Percentiles rank a stretch among this genome's conserved stretches.
Conservation (phyloP, 30 jellyfish, hydroid and myxozoan genomes). For the Aurelia sp. region DNA sequence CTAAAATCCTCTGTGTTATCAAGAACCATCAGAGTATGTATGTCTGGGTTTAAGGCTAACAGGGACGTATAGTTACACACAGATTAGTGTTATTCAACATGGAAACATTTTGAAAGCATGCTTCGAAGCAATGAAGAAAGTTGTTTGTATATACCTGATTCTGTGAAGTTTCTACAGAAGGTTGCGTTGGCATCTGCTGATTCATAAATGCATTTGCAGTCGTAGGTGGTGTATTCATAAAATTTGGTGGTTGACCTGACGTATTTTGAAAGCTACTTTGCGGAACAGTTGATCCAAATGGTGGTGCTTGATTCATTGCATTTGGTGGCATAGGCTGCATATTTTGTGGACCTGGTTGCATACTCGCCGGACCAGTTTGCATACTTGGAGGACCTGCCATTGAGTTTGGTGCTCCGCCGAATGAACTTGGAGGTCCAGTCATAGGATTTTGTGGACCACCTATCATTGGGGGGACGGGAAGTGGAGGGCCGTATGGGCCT, state of each 20-base stretch:
- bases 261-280: conserved; percentile 35
- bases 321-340: conserved; percentile 3
- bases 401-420: conserved; percentile 22
- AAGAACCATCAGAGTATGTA: no score
- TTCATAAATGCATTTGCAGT: conserved; percentile 1
- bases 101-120: no score
- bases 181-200: conserved; percentile 1
- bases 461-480: conserved; percentile 57
- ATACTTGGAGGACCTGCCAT: conserved; percentile 40
- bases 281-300: conserved; percentile 19
- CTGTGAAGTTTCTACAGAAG: not conserved
- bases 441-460: conserved; percentile 50
- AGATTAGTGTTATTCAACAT: no score
- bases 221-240: conserved; percentile 31
- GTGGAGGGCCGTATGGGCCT: conserved; percentile 43
- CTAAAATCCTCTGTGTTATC: no score
- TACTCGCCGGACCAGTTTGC: conserved; percentile 3
- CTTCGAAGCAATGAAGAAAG: no score
- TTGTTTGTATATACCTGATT: not conserved
- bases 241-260: conserved; percentile 25
- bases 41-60: no score
- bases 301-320: conserved; percentile 6
- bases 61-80: no score
- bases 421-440: conserved; percentile 27
- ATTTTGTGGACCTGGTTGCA: conserved; percentile 4